phyloP scores from a whole-genome alignment of 1,140 invertebrate genomes.

The Ganaspis sp. region DNA sequence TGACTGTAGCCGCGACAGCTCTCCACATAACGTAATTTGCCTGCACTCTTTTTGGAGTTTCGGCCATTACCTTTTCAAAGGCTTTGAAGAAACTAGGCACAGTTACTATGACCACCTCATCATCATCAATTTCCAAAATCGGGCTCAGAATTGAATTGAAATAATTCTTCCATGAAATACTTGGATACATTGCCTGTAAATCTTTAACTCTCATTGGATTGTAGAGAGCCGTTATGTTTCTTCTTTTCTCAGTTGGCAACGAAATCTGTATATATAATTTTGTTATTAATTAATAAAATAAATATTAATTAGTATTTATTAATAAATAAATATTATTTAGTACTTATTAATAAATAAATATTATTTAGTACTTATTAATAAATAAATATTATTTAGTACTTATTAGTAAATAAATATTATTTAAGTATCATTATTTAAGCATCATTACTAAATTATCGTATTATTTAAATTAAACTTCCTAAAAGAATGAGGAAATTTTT shows the following conservation, averaged over 20 bases:
- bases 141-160: constrained; percentile 85
- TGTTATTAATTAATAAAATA: constrained; percentile 12
- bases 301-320: neutral
- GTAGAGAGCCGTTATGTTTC: constrained; percentile 93
- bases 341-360: neutral
- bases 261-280: constrained; percentile 82
- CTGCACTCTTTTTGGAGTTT: constrained; percentile 80
- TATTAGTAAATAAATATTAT: no score
- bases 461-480: no score
- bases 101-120: constrained; percentile 88
- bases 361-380: neutral
- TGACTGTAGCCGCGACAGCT: constrained; percentile 83
- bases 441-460: no score
- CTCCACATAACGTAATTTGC: constrained; percentile 85
- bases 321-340: no score
- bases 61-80: constrained; percentile 79
- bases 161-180: constrained; percentile 88
- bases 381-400: no score
- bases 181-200: constrained; percentile 84
- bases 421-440: no score
- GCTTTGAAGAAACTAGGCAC: constrained; percentile 86
- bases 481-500: no score
- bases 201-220: constrained; percentile 91
- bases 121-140: constrained; percentile 78
- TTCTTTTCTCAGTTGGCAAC: constrained; percentile 90